Conservation (phyloP, 2,113 vertebrate species). For the Steatornis caripensis region DNA sequence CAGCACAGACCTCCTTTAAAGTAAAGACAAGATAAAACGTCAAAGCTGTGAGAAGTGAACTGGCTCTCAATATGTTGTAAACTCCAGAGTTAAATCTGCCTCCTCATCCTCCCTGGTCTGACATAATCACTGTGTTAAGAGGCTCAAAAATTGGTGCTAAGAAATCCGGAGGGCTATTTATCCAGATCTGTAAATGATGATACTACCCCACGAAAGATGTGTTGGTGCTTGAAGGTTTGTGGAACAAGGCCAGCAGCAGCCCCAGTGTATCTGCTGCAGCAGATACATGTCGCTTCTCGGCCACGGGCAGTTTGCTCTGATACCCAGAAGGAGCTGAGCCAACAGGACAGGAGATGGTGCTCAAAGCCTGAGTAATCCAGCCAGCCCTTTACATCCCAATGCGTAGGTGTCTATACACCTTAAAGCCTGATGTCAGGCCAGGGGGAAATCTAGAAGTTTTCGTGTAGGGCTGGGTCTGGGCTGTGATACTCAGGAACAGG, state of each 20-base stretch:
- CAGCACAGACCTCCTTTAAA: background rate
- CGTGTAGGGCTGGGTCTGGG: background rate
- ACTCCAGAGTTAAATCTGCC: background rate
- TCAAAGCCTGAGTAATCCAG: background rate
- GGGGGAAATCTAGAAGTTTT: background rate
- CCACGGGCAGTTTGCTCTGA: background rate
- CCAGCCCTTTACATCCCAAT: background rate
- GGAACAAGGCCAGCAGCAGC: background rate
- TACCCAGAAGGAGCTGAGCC: slow-evolving; percentile 5
- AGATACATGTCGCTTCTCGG: background rate
- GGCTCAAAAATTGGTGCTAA: fast-evolving
- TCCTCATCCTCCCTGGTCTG: background rate
- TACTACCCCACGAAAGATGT: background rate
- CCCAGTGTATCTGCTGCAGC: background rate
- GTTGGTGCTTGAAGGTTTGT: background rate
- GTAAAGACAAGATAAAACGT: background rate
- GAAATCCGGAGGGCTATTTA: background rate
- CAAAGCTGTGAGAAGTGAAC: background rate
- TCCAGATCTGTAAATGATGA: background rate
- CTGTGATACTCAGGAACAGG: background rate
- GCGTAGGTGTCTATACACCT: background rate
- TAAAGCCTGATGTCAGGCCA: background rate
- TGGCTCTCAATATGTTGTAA: background rate
- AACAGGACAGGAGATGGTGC: slow-evolving; percentile 42
- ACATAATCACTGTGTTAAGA: background rate